Percentiles rank a stretch among this genome's conserved stretches.
Evolutionary conservation across 2,888 invertebrate genomes (phyloP).

Genomic region (Ommatoiulus sabulosus): DNA sequence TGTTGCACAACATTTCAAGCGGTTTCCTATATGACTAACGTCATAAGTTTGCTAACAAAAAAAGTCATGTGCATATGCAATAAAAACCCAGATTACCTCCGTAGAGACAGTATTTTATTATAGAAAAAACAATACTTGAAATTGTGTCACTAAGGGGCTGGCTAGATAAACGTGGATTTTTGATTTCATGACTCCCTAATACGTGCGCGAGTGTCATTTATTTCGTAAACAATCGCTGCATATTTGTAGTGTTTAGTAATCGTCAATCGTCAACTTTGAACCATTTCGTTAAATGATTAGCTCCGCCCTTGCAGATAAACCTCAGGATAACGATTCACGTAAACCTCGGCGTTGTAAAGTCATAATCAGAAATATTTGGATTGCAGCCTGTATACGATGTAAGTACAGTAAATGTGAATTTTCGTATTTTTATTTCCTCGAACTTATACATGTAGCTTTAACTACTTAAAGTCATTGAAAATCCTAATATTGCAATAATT

Average conservation of each 20-base stretch:
- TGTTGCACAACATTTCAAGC: too few species aligned
- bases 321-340: not conserved
- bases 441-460: not conserved
- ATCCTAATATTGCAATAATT: not conserved
- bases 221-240: not conserved
- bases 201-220: not conserved
- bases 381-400: not conserved
- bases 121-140: not conserved
- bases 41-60: too few species aligned
- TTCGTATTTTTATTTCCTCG: not conserved
- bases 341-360: not conserved
- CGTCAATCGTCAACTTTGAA: not conserved
- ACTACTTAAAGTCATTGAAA: too few species aligned
- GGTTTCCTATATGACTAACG: not conserved
- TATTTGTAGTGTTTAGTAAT: not conserved
- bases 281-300: not conserved
- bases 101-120: slow-evolving; percentile 1
- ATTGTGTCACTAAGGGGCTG: not conserved
- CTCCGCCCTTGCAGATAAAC: not conserved
- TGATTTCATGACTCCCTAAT: not conserved
- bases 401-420: not conserved
- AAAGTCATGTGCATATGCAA: too few species aligned
- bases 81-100: not conserved
- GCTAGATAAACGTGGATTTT: not conserved
- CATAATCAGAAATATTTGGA: not conserved